phyloP scores from a whole-genome alignment of 2,797 vertebrate species.

The Anguilla pacifica region DNA sequence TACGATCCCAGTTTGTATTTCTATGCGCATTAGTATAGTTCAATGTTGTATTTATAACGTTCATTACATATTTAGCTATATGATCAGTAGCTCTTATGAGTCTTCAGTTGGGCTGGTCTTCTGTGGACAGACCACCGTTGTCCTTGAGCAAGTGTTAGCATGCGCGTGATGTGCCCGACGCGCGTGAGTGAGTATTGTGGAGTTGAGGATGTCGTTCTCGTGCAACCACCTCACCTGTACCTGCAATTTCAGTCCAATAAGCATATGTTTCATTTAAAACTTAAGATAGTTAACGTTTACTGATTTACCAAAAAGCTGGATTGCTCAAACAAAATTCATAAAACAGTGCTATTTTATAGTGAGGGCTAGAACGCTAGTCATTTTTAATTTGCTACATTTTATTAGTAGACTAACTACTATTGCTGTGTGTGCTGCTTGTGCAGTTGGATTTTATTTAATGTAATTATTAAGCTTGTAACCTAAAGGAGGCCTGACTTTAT shows the following conservation, averaged over 20 bases:
- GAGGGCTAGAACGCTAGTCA: not conserved
- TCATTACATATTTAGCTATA: not conserved
- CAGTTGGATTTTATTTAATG: not conserved
- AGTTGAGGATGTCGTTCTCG: constrained; percentile 21
- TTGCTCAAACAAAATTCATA: not conserved
- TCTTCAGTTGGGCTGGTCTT: not conserved
- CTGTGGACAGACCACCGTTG: constrained; percentile 16
- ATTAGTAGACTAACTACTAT: not conserved
- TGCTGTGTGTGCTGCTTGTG: not conserved
- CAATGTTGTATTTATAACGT: not conserved
- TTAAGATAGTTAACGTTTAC: not conserved
- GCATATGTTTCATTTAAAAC: not conserved
- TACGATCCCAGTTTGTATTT: not conserved
- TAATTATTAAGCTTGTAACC: too few relatives aligned
- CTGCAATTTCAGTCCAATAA: not conserved
- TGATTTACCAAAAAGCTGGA: not conserved
- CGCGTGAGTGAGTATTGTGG: constrained; percentile 31
- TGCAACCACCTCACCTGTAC: constrained; percentile 28
- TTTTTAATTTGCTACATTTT: not conserved
- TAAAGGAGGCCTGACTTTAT: not conserved
- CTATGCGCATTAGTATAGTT: not conserved
- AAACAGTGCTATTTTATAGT: not conserved
- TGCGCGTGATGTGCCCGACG: constrained; percentile 37
- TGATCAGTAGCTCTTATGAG: too few relatives aligned
- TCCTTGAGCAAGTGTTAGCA: constrained; percentile 18